Percentiles rank a stretch among this genome's conserved stretches.
Conservation (phyloP, 2,888 invertebrate genomes). For the Caenorhabditis sulstoni region DNA sequence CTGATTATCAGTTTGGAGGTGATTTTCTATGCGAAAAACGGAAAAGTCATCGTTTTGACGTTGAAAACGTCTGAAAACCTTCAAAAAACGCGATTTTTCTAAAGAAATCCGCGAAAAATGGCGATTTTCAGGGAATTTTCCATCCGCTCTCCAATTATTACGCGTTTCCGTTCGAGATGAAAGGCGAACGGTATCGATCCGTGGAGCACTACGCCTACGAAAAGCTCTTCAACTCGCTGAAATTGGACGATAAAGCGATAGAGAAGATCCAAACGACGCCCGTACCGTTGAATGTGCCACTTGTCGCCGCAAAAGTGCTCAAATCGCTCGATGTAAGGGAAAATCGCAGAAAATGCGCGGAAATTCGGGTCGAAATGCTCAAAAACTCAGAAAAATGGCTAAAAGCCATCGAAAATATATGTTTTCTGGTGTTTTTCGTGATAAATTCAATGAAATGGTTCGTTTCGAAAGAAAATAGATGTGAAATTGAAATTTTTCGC, state of each 20-base stretch:
- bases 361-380: background rate
- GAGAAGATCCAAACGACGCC: constrained; percentile 78
- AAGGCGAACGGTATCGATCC: constrained; percentile 75
- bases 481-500: no score
- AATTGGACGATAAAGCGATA: constrained; percentile 74
- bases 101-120: no score
- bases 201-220: constrained; percentile 80
- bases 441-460: no score
- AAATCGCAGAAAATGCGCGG: no score
- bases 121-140: constrained; percentile 73
- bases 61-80: no score
- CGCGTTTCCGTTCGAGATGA: constrained; percentile 67
- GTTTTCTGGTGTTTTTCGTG: no score
- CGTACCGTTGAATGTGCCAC: constrained; percentile 72
- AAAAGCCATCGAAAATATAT: no score
- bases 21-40: background rate
- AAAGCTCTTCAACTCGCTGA: constrained; percentile 69
- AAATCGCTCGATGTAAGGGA: constrained; percentile 63
- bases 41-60: no score
- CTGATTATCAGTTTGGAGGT: constrained; percentile 73
- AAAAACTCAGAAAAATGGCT: background rate
- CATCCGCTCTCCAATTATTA: constrained; percentile 79
- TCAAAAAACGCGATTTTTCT: no score
- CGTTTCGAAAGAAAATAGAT: no score
- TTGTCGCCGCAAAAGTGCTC: constrained; percentile 71